phyloP scores from a whole-genome alignment of 2,113 vertebrate genomes.

The Chaetodon trifascialis region DNA sequence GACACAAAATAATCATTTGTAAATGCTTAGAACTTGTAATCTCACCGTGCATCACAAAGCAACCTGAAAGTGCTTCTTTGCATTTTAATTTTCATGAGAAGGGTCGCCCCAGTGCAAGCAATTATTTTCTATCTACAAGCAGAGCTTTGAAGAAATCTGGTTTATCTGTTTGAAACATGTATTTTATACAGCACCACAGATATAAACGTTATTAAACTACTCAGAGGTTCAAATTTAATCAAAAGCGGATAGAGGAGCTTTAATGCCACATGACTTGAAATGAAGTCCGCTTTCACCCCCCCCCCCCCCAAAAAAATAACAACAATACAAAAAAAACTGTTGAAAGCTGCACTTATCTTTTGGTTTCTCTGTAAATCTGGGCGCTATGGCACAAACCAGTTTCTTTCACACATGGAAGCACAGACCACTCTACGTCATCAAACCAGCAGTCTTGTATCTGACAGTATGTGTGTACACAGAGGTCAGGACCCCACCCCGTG shows the following conservation, averaged over 20 bases:
- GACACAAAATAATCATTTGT: conserved; percentile 17
- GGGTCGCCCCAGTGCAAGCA: conserved; percentile 45
- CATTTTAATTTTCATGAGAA: conserved; percentile 43
- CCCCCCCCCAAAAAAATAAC: neutral
- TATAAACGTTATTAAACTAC: conserved; percentile 41
- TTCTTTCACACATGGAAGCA: neutral
- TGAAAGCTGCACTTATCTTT: conserved; percentile 32
- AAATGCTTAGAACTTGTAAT: conserved; percentile 39
- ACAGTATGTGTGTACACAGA: neutral
- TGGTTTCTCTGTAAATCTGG: neutral
- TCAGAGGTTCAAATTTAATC: conserved; percentile 60
- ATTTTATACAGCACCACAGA: conserved; percentile 41
- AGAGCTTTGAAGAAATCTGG: conserved; percentile 43
- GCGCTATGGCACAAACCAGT: conserved; percentile 14
- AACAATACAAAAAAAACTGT: neutral
- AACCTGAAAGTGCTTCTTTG: conserved; percentile 47
- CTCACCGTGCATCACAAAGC: conserved; percentile 32
- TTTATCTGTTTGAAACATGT: conserved; percentile 40
- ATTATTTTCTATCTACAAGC: conserved; percentile 61
- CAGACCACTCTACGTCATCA: conserved; percentile 9
- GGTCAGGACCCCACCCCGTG: conserved; percentile 33
- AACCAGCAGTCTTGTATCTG: conserved; percentile 11
- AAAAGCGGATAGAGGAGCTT: conserved; percentile 43
- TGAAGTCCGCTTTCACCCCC: conserved; percentile 4
- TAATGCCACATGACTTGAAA: conserved; percentile 44